A percentile compares a stretch with the other conserved stretches of the same genome.
These are phyloP conservation scores for Meloe dianella DNA, from an alignment of 2,888 invertebrate species.

Conservation along the genomic window DNA sequence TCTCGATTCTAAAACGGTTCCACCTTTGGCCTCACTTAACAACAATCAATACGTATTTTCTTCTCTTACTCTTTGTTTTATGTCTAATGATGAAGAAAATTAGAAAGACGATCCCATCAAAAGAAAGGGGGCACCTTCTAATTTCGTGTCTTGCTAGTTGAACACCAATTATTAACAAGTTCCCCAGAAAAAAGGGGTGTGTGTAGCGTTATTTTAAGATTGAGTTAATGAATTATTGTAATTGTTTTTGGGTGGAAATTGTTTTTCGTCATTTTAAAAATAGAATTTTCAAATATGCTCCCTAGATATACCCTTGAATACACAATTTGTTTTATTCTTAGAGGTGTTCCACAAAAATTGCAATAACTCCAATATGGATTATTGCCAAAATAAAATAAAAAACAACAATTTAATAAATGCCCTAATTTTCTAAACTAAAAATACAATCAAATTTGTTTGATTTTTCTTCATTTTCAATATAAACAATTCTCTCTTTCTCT, in stretches of 20 bases:
- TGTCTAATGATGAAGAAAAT: background rate
- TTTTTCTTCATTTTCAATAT: background rate
- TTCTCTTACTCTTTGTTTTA: background rate
- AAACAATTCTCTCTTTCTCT: background rate
- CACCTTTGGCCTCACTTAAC: too few relatives aligned
- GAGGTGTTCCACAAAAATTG: constrained; percentile 20
- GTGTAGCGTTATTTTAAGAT: background rate
- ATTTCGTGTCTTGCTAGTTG: background rate
- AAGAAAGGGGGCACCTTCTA: background rate
- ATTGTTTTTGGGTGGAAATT: background rate
- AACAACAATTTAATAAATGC: background rate
- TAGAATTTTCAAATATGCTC: background rate
- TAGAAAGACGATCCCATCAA: background rate
- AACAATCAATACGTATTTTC: too few relatives aligned
- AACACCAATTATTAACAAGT: constrained; percentile 2
- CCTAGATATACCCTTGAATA: constrained; percentile 26
- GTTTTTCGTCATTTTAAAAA: background rate
- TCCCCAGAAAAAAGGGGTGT: background rate
- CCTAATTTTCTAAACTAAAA: constrained; percentile 21
- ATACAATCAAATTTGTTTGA: constrained; percentile 17
- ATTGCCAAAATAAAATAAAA: constrained; percentile 19
- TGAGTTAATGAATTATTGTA: background rate
- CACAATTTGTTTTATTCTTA: constrained; percentile 19
- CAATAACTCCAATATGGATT: constrained; percentile 27
- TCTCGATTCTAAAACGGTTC: constrained; percentile 2